phyloP scores from a whole-genome alignment of 2,797 vertebrate genomes.

The Clarias pachynema region DNA sequence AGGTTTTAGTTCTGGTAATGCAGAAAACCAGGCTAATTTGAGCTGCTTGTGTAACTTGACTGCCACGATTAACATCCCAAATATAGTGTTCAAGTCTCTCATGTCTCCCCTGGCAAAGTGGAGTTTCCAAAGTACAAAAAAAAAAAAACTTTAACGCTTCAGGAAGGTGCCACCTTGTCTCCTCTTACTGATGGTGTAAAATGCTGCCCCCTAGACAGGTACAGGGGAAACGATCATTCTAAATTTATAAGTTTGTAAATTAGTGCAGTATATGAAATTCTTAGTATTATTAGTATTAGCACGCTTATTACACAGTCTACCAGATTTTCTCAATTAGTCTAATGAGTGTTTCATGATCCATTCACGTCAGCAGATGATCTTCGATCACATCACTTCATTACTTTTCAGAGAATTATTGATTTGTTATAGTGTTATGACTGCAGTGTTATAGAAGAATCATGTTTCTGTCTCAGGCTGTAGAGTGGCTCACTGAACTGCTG shows the following conservation, averaged over 20 bases:
- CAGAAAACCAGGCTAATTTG: not conserved
- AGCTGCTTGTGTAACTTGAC: not conserved
- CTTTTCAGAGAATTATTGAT: not conserved
- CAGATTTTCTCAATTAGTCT: not conserved
- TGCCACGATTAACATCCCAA: not conserved
- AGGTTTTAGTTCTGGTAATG: not conserved
- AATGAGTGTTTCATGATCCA: not conserved
- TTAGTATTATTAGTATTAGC: not conserved
- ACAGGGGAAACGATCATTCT: not conserved
- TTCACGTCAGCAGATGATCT: not conserved
- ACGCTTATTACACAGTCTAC: not conserved
- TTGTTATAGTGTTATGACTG: not conserved
- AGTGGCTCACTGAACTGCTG: slow-evolving; percentile 93
- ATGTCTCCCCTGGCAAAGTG: not conserved
- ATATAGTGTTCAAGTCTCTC: not conserved
- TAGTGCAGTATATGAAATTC: not conserved
- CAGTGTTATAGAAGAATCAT: not conserved
- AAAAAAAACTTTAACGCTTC: not conserved
- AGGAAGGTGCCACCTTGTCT: not conserved
- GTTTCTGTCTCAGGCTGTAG: slow-evolving; percentile 80
- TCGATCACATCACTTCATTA: too few relatives aligned
- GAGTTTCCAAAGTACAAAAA: not conserved
- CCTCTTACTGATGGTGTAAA: too few relatives aligned
- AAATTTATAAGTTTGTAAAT: not conserved
- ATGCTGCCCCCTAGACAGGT: not conserved